Evolutionary conservation across 92 coral and sea anemone genomes (phyloP).

Genomic region (Palythoa grandiflora): DNA sequence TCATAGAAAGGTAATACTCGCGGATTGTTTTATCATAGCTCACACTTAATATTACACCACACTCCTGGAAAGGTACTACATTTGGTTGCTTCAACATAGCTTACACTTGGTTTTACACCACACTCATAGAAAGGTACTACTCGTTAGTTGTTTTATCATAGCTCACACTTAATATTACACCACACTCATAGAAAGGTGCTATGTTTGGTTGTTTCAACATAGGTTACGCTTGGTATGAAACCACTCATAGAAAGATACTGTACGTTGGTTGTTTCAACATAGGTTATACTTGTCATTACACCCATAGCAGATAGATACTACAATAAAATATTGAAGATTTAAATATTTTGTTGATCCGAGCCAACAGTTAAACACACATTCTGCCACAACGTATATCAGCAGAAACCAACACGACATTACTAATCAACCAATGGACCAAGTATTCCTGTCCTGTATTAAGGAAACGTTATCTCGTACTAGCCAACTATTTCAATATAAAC

Average conservation of each 20-base stretch:
- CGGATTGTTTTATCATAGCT: neutral
- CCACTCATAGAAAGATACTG: constrained; percentile 72
- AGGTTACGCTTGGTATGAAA: no score
- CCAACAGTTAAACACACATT: no score
- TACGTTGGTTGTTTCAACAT: constrained; percentile 55
- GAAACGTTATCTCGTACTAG: neutral
- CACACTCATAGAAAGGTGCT: constrained; percentile 92
- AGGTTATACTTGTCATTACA: neutral
- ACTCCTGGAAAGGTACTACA: constrained; percentile 77
- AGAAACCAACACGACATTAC: no score
- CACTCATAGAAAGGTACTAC: constrained; percentile 95
- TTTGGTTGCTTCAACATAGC: constrained; percentile 35
- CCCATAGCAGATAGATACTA: no score
- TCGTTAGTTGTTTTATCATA: constrained; percentile 44
- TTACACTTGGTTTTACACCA: constrained; percentile 86
- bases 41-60: neutral
- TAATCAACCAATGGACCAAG: no score
- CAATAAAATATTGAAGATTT: no score
- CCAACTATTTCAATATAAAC: neutral
- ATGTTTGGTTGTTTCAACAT: constrained; percentile 55
- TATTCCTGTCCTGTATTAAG: no score
- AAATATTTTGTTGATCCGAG: no score
- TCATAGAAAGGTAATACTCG: constrained; percentile 97
- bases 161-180: constrained; percentile 78
- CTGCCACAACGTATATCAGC: no score